These are phyloP conservation scores for Aphyosemion australe DNA, from an alignment of 2,113 vertebrate genomes.

Conservation along the genomic window DNA sequence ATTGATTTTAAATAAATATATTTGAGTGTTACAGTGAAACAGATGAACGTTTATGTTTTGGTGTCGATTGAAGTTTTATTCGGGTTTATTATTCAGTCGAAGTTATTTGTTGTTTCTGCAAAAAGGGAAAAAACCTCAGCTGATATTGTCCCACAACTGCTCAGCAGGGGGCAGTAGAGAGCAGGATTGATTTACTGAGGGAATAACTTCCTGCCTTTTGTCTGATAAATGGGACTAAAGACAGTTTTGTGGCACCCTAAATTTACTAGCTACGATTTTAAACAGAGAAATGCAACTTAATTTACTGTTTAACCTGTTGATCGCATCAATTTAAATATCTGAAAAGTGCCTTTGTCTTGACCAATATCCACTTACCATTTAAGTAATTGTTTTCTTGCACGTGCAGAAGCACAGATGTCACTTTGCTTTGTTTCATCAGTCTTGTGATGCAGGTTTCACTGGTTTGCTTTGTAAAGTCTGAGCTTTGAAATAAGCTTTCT, in stretches of 20 bases:
- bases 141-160: neutral
- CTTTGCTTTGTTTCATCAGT: neutral
- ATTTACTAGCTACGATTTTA: neutral
- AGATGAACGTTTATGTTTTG: accelerated
- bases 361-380: too few species aligned
- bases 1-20: accelerated
- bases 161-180: slow-evolving; percentile 23
- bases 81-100: neutral
- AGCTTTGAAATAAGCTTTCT: neutral
- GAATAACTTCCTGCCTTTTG: neutral
- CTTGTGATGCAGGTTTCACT: neutral
- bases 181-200: neutral
- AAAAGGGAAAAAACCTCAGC: neutral
- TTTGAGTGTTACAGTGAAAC: accelerated
- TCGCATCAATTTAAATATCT: too few species aligned
- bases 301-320: too few species aligned
- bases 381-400: too few species aligned
- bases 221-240: neutral
- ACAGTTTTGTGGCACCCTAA: neutral
- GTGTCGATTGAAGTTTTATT: neutral
- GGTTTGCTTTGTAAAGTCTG: neutral
- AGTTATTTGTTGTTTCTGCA: neutral
- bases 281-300: neutral
- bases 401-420: neutral
- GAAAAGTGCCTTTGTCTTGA: too few species aligned